phyloP scores from a whole-genome alignment of 2,113 vertebrate genomes.

The Myrmecophaga tridactyla region DNA sequence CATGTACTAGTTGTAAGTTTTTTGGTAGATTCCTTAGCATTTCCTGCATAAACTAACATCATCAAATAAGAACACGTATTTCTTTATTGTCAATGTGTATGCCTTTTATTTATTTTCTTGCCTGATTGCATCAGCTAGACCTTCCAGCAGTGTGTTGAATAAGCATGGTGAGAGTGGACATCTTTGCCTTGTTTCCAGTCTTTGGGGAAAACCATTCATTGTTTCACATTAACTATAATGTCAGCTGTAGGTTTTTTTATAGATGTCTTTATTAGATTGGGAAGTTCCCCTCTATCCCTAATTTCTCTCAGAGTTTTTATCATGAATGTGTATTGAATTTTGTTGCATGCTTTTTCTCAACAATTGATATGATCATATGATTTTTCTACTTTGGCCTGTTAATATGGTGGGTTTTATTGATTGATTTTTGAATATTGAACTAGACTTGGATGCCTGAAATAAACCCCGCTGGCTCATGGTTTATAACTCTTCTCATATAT shows the following conservation, averaged over 20 bases:
- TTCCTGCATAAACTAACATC: background rate
- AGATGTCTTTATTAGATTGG: background rate
- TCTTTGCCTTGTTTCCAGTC: background rate
- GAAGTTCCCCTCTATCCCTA: background rate
- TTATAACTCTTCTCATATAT: background rate
- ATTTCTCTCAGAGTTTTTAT: constrained; percentile 2
- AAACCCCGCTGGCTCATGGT: background rate
- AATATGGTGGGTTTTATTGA: background rate
- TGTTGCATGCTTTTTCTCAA: background rate
- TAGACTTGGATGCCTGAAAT: background rate
- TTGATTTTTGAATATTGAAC: background rate
- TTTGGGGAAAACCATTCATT: background rate
- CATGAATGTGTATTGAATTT: constrained; percentile 1
- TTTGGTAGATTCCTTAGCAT: background rate
- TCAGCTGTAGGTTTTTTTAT: background rate
- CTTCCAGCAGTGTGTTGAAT: background rate
- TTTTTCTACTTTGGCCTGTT: background rate
- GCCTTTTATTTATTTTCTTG: constrained; percentile 30
- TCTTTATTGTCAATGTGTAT: constrained; percentile 19
- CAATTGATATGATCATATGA: background rate
- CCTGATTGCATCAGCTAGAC: background rate
- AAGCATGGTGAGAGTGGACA: background rate
- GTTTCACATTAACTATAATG: background rate
- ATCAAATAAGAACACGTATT: background rate
- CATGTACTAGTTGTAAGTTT: background rate